phyloP scores from a whole-genome alignment of 1,140 invertebrate genomes.

The Euwallacea fornicatus region DNA sequence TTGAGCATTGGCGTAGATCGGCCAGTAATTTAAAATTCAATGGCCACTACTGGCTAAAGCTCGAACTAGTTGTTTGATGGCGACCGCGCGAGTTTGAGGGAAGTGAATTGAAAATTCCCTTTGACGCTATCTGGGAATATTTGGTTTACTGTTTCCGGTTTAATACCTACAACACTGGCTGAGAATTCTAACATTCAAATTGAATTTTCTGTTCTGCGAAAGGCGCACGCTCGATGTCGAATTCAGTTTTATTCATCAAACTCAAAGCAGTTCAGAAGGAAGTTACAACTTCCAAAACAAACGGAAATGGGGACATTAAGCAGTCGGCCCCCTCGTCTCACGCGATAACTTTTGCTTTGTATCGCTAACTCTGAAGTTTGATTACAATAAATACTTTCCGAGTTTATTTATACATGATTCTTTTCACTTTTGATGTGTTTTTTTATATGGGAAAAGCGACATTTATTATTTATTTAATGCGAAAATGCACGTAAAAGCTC shows the following conservation, averaged over 20 bases:
- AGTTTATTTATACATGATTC: conserved; percentile 5
- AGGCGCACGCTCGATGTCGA: background rate
- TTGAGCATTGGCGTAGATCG: too few relatives aligned
- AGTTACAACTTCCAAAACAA: conserved; percentile 26
- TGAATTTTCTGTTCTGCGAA: too few relatives aligned
- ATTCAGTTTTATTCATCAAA: conserved; percentile 19
- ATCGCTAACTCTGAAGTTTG: conserved; percentile 7
- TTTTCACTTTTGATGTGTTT: background rate
- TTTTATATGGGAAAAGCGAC: too few relatives aligned
- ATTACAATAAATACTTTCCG: conserved; percentile 22
- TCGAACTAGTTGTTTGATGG: too few relatives aligned
- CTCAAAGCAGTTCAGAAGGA: conserved; percentile 10
- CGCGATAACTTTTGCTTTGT: conserved; percentile 16
- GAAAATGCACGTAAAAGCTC: too few relatives aligned
- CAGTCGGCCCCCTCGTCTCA: background rate
- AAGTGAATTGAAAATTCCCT: too few relatives aligned
- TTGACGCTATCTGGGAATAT: too few relatives aligned
- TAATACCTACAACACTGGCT: background rate
- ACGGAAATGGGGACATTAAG: conserved; percentile 11
- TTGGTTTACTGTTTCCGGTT: background rate
- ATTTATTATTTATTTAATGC: too few relatives aligned
- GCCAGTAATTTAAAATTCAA: too few relatives aligned
- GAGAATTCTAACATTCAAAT: too few relatives aligned
- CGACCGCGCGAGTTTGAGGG: too few relatives aligned
- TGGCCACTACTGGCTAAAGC: too few relatives aligned